Conservation (phyloP, 2,113 vertebrate genomes). For the Lagopus muta region DNA sequence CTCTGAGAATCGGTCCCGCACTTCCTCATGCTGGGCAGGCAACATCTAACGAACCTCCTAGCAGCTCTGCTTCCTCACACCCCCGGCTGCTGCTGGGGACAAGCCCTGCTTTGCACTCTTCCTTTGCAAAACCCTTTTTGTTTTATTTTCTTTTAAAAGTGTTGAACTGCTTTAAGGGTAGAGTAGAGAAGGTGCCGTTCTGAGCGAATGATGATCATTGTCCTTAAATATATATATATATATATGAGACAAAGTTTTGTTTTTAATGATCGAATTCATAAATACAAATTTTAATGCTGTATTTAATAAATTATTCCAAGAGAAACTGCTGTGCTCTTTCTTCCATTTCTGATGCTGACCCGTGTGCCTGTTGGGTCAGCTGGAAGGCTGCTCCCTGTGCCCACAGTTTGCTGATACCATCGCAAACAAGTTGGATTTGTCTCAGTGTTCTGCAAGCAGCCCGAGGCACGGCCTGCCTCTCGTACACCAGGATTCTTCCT, state of each 20-base stretch:
- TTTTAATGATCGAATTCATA: constrained; percentile 64
- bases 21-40: neutral
- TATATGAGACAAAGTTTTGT: constrained; percentile 49
- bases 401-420: neutral
- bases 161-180: constrained; percentile 46
- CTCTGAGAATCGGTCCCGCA: neutral
- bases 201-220: constrained; percentile 39
- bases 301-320: constrained; percentile 79
- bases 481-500: neutral
- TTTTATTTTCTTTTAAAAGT: neutral
- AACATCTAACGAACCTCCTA: neutral
- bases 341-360: constrained; percentile 25
- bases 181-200: neutral
- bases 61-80: neutral
- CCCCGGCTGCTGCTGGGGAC: constrained; percentile 14
- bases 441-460: neutral
- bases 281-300: constrained; percentile 71
- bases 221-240: constrained; percentile 25
- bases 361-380: neutral
- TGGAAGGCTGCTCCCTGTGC: neutral
- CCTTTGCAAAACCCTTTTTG: constrained; percentile 35
- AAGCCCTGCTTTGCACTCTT: constrained; percentile 54
- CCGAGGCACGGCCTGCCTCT: neutral
- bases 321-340: constrained; percentile 47
- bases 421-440: neutral